These are phyloP conservation scores for Muscidifurax raptorellus DNA, from an alignment of 1,140 invertebrate genomes.

Conservation along the genomic window DNA sequence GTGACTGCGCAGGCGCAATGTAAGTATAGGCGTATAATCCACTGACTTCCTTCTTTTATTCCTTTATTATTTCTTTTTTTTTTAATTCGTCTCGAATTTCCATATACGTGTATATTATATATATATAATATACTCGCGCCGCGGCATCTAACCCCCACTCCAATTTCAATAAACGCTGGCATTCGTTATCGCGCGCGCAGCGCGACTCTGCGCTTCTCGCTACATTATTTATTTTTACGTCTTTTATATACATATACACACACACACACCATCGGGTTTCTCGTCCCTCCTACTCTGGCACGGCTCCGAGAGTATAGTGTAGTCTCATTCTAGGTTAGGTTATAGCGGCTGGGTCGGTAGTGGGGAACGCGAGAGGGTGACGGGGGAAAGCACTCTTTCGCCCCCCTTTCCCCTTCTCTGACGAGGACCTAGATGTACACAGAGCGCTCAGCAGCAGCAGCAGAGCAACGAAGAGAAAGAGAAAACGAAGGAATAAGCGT, in stretches of 20 bases:
- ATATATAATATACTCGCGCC: neutral
- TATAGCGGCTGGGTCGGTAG: neutral
- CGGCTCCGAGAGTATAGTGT: neutral
- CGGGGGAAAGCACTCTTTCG: neutral
- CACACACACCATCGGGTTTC: neutral
- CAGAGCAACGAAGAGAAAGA: slow-evolving; percentile 3
- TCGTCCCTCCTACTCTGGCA: neutral
- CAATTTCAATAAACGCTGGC: neutral
- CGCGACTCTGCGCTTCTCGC: neutral
- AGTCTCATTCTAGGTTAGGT: slow-evolving; percentile 32
- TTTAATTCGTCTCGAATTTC: slow-evolving; percentile 1
- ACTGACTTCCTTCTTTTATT: neutral
- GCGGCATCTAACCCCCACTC: neutral
- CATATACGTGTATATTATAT: neutral
- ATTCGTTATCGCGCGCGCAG: neutral
- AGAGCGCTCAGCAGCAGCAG: too few relatives aligned
- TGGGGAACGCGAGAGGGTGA: neutral
- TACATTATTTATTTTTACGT: neutral
- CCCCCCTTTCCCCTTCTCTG: neutral
- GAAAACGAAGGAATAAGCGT: neutral
- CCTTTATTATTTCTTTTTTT: neutral
- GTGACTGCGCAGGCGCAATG: slow-evolving; percentile 75
- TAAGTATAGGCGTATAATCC: slow-evolving; percentile 63
- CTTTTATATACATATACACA: neutral
- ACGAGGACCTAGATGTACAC: neutral